phyloP scores from a whole-genome alignment of 2,888 invertebrate species.

The Thelaira solivaga region DNA sequence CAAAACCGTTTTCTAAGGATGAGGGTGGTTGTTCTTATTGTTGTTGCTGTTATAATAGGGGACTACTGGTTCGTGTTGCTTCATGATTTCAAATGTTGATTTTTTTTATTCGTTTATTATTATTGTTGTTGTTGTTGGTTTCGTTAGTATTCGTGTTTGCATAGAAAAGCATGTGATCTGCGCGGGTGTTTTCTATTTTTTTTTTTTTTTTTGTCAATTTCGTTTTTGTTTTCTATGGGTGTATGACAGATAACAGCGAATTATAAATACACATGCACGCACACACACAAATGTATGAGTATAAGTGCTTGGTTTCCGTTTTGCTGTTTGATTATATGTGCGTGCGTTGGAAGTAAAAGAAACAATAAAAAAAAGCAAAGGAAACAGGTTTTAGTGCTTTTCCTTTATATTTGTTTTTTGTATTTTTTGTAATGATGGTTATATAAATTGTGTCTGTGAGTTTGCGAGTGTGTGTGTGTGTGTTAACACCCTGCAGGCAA shows the following conservation, averaged over 20 bases:
- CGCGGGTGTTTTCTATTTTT: slow-evolving; percentile 48
- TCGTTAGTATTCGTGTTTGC: slow-evolving; percentile 2
- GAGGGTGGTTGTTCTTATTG: no score
- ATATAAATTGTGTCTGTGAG: no score
- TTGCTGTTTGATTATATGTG: not conserved
- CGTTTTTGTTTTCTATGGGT: no score
- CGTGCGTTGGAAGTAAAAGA: not conserved
- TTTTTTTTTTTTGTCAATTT: slow-evolving; percentile 29
- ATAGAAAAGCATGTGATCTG: slow-evolving; percentile 57
- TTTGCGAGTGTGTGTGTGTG: no score
- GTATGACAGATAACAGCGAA: slow-evolving; percentile 19
- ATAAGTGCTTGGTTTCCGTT: slow-evolving; percentile 26
- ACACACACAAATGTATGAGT: not conserved
- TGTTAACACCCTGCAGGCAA: no score
- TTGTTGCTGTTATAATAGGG: not conserved
- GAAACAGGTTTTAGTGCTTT: not conserved
- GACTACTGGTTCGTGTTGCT: not conserved
- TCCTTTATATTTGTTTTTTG: not conserved
- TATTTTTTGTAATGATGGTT: not conserved
- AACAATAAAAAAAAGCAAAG: not conserved
- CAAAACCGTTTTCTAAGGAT: no score
- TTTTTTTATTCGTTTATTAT: not conserved
- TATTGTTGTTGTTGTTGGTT: slow-evolving; percentile 6
- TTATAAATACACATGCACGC: not conserved
- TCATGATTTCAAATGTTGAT: not conserved